Evolutionary conservation across 2,888 invertebrate species (phyloP), one percentile per base, ranked within the genome.

Genomic region (Tetragonula carbonaria): DNA sequence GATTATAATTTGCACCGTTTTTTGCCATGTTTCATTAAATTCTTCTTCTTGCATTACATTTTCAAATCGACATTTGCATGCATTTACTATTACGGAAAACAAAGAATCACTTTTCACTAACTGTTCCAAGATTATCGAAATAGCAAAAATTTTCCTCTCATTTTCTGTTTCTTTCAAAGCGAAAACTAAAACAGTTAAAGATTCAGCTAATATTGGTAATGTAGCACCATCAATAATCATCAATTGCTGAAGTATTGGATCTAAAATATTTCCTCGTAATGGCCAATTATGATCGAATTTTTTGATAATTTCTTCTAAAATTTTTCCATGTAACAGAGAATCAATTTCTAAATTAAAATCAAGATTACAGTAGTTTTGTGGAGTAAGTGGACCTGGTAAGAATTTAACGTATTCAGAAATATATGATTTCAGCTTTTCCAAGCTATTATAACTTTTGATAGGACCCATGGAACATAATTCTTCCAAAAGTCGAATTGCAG

Each of bases 231-330:
- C 96, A 0, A 96, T 84, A 0, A 95, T 91, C 84, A 97, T 96
- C 2, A 97, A 83, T 2, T 90, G 82, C 3, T 93, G 91, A 1
- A 96, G 93, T 63, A 94, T 92, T 0, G 95, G 92, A 88, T 95
- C 95, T 50, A 96, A 92, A 0, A 91, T 86, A 2, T 90, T 93
- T n/a, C 91, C 91, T 6, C 68, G 57, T 59, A 95, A 88, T 0
- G 97, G 97, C 96, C 97, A 97, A 76, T 95, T 95, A 0, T 95
- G 92, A 66, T 96, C 95, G 59, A 97, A 95, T 23, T 95, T 94
- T 45, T 94, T 93, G 0, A 96, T 91, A 0, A 97, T 73, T 5
- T 92, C 91, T 51, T 95, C 95, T 4, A 97, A 90, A 8, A 97
- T 91, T 51, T 95, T 94, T 0, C 95, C 94, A 90, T 96, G 96